These are phyloP conservation scores for Nothoprocta pentlandii DNA, from an alignment of 2,113 vertebrate species.

Conservation along the genomic window DNA sequence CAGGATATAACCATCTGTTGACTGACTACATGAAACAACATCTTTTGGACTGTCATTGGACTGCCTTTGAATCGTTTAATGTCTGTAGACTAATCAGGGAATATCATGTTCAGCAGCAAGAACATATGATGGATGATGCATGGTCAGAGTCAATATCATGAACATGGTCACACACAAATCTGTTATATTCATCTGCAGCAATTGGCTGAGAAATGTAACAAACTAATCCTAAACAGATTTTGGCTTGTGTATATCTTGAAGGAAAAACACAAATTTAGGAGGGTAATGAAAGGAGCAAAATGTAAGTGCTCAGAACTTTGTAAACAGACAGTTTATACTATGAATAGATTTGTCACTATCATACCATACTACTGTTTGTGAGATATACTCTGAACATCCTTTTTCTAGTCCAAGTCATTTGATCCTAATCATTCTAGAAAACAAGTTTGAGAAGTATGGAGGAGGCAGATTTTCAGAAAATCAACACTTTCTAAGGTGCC, in stretches of 20 bases:
- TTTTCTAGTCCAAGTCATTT: neutral
- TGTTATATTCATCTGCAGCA: neutral
- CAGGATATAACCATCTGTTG: neutral
- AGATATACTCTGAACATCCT: neutral
- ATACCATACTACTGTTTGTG: neutral
- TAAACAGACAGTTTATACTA: neutral
- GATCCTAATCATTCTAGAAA: neutral
- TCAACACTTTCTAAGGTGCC: neutral
- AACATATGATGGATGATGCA: neutral
- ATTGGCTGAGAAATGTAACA: neutral
- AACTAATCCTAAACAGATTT: neutral
- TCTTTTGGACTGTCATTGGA: neutral
- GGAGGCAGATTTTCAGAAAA: neutral
- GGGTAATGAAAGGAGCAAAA: conserved; percentile 46
- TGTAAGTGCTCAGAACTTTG: neutral
- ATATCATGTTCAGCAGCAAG: neutral
- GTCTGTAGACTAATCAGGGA: conserved; percentile 2
- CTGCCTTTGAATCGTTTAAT: conserved; percentile 3
- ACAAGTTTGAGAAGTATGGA: neutral
- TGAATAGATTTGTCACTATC: neutral
- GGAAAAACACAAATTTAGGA: conserved; percentile 36
- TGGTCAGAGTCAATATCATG: neutral
- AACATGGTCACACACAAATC: neutral
- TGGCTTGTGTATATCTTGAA: conserved; percentile 22
- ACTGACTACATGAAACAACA: neutral